phyloP scores from a whole-genome alignment of 2,888 invertebrate genomes.

The Troilus luridus region DNA sequence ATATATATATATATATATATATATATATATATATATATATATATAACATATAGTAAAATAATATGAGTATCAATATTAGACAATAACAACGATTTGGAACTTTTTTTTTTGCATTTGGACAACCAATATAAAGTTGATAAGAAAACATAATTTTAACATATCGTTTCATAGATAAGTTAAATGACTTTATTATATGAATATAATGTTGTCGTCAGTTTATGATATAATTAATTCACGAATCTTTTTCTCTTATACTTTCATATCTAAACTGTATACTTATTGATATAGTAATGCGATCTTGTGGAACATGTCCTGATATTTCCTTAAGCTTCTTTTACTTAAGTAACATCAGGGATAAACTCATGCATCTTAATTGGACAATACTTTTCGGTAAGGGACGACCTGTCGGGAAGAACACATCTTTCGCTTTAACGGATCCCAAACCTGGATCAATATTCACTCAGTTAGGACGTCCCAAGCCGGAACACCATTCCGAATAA shows the following conservation, averaged over 20 bases:
- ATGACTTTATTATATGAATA: neutral
- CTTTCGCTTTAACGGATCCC: neutral
- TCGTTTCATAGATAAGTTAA: neutral
- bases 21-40: too few species aligned
- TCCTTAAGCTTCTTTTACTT: neutral
- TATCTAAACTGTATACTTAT: neutral
- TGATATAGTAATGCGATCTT: neutral
- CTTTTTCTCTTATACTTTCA: neutral
- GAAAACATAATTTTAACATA: neutral
- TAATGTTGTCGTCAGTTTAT: neutral
- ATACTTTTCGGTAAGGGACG: neutral
- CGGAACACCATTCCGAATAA: neutral
- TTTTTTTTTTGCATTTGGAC: neutral
- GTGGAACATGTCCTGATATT: neutral
- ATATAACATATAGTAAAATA: neutral
- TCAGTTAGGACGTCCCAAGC: neutral
- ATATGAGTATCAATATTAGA: neutral
- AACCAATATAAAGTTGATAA: neutral
- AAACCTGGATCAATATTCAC: neutral
- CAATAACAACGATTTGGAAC: neutral
- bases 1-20: too few species aligned
- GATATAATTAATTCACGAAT: neutral
- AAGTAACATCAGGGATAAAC: neutral
- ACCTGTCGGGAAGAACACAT: neutral
- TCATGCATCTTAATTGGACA: constrained; percentile 14